Percentiles rank a stretch among this genome's conserved stretches.
Conservation (phyloP, 2,888 invertebrate species). For the Trisateles emortualis region DNA sequence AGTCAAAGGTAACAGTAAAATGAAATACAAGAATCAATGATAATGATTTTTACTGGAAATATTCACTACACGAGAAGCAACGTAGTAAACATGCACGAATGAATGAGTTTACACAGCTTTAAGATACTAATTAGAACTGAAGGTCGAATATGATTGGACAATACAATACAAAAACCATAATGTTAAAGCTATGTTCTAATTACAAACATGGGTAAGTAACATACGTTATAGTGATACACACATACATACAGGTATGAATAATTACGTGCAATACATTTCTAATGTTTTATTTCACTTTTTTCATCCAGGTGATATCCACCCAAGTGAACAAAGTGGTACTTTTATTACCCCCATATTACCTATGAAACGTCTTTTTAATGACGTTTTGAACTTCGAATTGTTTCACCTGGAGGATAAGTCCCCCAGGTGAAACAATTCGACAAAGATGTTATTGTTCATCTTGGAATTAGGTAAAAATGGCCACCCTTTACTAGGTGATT, state of each 20-base stretch:
- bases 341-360: no score
- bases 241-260: background rate
- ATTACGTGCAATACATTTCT: background rate
- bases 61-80: slow-evolving; percentile 8
- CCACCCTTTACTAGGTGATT: no score
- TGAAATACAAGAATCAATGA: slow-evolving; percentile 36
- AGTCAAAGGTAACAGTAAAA: slow-evolving; percentile 22
- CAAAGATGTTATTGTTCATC: no score
- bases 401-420: no score
- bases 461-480: no score
- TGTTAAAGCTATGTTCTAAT: slow-evolving; percentile 24
- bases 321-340: no score
- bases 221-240: slow-evolving; percentile 3
- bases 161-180: slow-evolving; percentile 23
- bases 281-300: no score
- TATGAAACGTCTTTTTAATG: no score
- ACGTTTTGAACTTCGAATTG: no score
- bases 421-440: no score
- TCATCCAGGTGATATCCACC: no score
- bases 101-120: slow-evolving; percentile 35
- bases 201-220: slow-evolving; percentile 6
- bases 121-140: slow-evolving; percentile 32
- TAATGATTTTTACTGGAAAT: slow-evolving; percentile 35
- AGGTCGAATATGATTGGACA: slow-evolving; percentile 28
- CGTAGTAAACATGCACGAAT: slow-evolving; percentile 33